Conservation (phyloP, 1,140 invertebrate genomes). For the Aphaenogaster rudis region DNA sequence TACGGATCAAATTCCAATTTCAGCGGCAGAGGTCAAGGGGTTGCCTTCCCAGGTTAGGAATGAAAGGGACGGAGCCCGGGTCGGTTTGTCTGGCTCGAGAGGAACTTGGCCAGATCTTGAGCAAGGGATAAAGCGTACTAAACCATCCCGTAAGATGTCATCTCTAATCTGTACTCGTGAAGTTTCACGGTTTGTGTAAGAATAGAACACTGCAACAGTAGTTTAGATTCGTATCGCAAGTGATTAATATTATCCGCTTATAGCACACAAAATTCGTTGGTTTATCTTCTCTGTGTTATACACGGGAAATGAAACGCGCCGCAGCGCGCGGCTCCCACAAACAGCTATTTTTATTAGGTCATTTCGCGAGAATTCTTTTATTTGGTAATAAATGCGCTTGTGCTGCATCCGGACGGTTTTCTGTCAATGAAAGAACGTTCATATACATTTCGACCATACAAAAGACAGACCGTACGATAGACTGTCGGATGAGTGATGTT, state of each 20-base stretch:
- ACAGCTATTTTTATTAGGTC: conserved; percentile 15
- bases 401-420: not conserved
- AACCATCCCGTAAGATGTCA: conserved; percentile 7
- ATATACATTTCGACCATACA: conserved; percentile 2
- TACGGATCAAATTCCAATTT: conserved; percentile 79
- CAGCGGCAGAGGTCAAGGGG: conserved; percentile 63
- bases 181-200: not conserved
- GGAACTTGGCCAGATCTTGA: conserved; percentile 51
- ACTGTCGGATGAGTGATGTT: conserved; percentile 42
- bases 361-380: conserved; percentile 22
- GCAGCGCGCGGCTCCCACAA: not conserved
- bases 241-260: conserved; percentile 18
- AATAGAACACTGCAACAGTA: not conserved
- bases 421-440: conserved; percentile 1
- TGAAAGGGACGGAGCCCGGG: conserved; percentile 59
- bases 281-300: conserved; percentile 5
- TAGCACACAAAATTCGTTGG: not conserved
- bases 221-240: conserved; percentile 17
- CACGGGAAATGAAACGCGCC: not conserved
- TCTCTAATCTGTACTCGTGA: conserved; percentile 14
- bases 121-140: conserved; percentile 17
- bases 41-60: not conserved
- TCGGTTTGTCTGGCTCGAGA: not conserved
- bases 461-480: conserved; percentile 26
- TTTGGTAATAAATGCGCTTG: conserved; percentile 23